Base-by-base conservation (phyloP, 2,113 vertebrate species). In the Leiothrix lutea region DNA sequence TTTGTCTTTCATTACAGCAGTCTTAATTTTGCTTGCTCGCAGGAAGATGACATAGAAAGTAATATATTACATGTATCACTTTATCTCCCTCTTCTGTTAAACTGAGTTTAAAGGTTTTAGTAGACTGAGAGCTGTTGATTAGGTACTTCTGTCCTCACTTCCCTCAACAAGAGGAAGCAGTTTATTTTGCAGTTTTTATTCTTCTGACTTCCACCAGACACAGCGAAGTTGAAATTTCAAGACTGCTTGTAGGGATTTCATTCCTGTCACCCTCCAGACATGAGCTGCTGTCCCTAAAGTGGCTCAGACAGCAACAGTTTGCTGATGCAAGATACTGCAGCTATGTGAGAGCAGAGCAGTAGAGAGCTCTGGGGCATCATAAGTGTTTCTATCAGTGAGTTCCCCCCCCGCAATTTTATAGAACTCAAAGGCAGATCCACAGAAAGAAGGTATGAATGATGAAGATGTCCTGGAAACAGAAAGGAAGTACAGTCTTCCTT, bases 391-490 rank as follows among this genome's bases (percentile, higher is more conserved):
- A 11, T 66, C 15, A 14, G 15, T 58, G 7, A 22, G 25, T 13
- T 7, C 5, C 3, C 0, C 0, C 14, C 29, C 17, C 12, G 5
- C 4, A 36, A 17, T 74, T 86, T 86, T 51, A 51, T 5, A 84
- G 53, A 84, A 65, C 44, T 60, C 19, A 87, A 92, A 92, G 14
- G 33, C 61, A 64, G 22, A 23, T 90, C 35, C 31, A 35, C 31
- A 75, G 45, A 85, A 90, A 57, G 40, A 78, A 53, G 31, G 9
- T 42, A 51, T 8, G 15, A 73, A 60, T 61, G 23, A 64, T 33
- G 88, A 84, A 60, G 20, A 33, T 33, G 11, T 66, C 56, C 56
- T 54, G 28, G 48, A 85, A 71, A 73, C 45, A 80, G 56, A 61
- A 84, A 62, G 8, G 24, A 67, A 70, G 21, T 85, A 33, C 8